Evolutionary conservation across 2,888 invertebrate species (phyloP).

Genomic region (Mythimna vitellina): DNA sequence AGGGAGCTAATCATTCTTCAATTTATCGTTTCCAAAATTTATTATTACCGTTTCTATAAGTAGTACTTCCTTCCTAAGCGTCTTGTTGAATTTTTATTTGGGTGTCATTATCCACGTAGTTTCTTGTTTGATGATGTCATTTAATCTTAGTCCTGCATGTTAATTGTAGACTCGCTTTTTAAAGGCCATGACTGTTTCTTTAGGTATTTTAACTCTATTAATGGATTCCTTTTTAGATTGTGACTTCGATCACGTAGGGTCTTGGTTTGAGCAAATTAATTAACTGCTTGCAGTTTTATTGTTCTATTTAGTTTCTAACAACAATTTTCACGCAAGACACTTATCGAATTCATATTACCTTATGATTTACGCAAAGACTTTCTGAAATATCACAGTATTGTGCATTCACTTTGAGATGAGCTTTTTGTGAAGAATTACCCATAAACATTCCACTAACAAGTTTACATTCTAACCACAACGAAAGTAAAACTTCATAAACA

Average conservation of each 20-base stretch:
- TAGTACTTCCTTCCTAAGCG: conserved; percentile 63
- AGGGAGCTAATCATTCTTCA: conserved; percentile 66
- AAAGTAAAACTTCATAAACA: conserved; percentile 33
- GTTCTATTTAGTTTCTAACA: background rate
- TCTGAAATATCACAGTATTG: background rate
- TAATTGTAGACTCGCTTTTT: conserved; percentile 60
- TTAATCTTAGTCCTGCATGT: conserved; percentile 52
- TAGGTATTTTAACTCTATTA: conserved; percentile 46
- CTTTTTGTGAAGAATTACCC: background rate
- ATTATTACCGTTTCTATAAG: conserved; percentile 55
- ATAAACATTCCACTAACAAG: conserved; percentile 11
- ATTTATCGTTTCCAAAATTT: conserved; percentile 65
- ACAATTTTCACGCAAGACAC: background rate
- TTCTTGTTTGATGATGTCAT: conserved; percentile 63
- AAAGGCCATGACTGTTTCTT: conserved; percentile 43
- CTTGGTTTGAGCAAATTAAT: conserved; percentile 18
- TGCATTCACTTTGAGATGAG: background rate
- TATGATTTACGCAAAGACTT: background rate
- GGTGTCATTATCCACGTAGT: conserved; percentile 37
- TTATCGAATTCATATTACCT: too few relatives aligned
- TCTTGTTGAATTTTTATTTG: conserved; percentile 62
- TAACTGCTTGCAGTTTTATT: background rate
- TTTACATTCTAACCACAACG: conserved; percentile 28
- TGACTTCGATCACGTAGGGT: conserved; percentile 42
- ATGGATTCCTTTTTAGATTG: conserved; percentile 45